A percentile compares a stretch with the other conserved stretches of the same genome.
Conservation (phyloP, 1,140 invertebrate genomes). For the Panulirus ornatus region DNA sequence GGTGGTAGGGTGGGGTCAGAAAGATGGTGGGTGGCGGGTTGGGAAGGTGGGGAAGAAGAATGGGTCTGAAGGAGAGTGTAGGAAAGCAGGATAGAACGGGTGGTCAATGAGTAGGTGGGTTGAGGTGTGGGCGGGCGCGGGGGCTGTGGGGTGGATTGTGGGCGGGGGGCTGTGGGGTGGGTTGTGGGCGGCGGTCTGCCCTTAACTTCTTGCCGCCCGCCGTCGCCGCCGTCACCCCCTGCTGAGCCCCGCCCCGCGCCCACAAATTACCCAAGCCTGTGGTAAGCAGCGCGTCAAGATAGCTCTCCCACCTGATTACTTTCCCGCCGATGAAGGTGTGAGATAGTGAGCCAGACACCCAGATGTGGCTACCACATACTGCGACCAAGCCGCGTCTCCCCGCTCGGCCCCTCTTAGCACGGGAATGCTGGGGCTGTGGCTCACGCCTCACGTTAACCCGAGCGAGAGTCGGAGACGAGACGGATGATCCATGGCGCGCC, state of each 20-base stretch:
- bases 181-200: no score
- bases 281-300: constrained; percentile 6
- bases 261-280: neutral
- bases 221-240: no score
- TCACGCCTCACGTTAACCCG: no score
- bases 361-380: no score
- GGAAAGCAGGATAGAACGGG: neutral
- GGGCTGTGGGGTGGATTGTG: neutral
- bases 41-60: neutral
- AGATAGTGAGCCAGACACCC: neutral
- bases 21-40: neutral
- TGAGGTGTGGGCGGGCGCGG: neutral
- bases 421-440: no score
- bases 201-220: no score
- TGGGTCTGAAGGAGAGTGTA: neutral
- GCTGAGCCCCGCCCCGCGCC: neutral
- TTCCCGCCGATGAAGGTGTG: neutral
- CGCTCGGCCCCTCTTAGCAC: no score
- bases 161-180: no score
- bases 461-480: no score
- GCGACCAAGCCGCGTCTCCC: no score
- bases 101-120: neutral
- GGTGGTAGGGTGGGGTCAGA: neutral
- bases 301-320: neutral
- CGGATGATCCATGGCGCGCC: no score